Base-by-base conservation (phyloP, 2,888 invertebrate genomes). In the Charanyca ferruginea region DNA sequence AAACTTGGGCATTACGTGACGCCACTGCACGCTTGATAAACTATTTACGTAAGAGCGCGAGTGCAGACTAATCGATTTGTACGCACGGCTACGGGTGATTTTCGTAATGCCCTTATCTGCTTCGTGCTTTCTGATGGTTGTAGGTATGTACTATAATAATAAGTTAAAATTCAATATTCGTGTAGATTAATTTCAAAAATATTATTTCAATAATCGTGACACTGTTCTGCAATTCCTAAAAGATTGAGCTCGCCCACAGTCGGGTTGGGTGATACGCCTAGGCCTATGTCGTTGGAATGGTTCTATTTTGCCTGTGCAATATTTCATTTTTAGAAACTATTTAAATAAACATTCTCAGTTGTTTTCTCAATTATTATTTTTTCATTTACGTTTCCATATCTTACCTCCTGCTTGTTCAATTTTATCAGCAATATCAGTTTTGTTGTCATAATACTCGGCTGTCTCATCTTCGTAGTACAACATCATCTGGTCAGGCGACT, bases 31-130 rank as follows among this genome's bases (percentile, higher is more conserved):
- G 93, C 90, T 91, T 90, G 90, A 91, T 92, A 90, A 90, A 90
- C 75, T 89, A 87, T 92, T 94, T 94, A 92, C 94, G 93, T 93
- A 94, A 94, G 86, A 89, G 81, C 83, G 83, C 83, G 85, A 90
- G 85, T 89, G 85, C 87, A 88, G 88, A 89, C 89, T 92, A 94
- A 94, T 94, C 94, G 91, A 95, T 95, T 94, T 91, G 82, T 85
- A 91, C 92, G 93, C 93, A 87, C 88, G 85, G 90, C 87, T 90
- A 89, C 89, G 90, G 90, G 80, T 83, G 89, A 91, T 93, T 94
- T 93, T 93, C 91, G 92, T 91, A 93, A 94, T 90, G 78, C 85
- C 80, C 91, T 93, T 94, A 94, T 94, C 93, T 89, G 83, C 85
- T 83, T 84, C 87, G 88, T 88, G 87, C 85, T 76, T 84, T 85